Evolutionary conservation across 1,140 invertebrate genomes (phyloP).

Genomic region (Euborellia annulipes): DNA sequence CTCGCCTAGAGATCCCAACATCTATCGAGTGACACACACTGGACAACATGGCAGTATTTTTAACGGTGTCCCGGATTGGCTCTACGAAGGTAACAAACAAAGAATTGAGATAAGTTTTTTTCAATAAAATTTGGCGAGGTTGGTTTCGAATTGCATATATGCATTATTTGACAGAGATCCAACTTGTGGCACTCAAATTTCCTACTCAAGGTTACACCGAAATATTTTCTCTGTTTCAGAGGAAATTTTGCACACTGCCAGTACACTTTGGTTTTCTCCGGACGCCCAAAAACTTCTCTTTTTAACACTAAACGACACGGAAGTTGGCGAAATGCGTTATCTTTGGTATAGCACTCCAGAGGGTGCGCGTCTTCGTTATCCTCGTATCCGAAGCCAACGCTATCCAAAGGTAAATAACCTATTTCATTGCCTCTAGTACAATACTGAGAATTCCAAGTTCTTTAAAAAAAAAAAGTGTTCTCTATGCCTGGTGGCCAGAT

Average conservation of each 20-base stretch:
- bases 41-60: conserved; percentile 28
- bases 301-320: conserved; percentile 65
- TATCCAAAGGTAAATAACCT: conserved; percentile 75
- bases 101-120: too few relatives aligned
- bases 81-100: conserved; percentile 58
- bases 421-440: too few relatives aligned
- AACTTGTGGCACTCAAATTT: too few relatives aligned
- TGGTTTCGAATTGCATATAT: too few relatives aligned
- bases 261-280: conserved; percentile 70
- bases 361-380: conserved; percentile 31
- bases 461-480: too few relatives aligned
- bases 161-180: too few relatives aligned
- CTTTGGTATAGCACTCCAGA: conserved; percentile 28
- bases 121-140: too few relatives aligned
- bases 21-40: conserved; percentile 22
- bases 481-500: too few relatives aligned
- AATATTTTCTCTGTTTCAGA: too few relatives aligned
- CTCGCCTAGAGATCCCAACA: conserved; percentile 13
- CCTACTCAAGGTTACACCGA: too few relatives aligned
- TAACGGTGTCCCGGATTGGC: conserved; percentile 68
- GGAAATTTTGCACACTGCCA: conserved; percentile 33
- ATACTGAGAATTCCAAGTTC: too few relatives aligned
- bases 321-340: conserved; percentile 57
- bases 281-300: conserved; percentile 61
- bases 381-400: conserved; percentile 42